Percentiles rank a stretch among this genome's conserved stretches.
phyloP scores from a whole-genome alignment of 2,888 invertebrate species.

The Drosophila macrospina region DNA sequence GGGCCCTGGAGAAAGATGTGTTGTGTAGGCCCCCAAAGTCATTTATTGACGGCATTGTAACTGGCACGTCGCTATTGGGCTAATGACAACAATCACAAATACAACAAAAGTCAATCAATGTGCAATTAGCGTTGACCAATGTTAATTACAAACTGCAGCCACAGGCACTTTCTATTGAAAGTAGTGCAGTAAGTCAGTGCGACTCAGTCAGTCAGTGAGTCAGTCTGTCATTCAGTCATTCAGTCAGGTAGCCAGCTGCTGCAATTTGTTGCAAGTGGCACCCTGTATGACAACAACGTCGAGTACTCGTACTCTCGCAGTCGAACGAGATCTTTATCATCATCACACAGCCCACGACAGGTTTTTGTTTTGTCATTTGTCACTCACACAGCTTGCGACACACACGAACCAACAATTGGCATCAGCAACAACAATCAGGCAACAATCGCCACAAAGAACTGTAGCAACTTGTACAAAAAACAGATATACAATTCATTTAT shows the following conservation, averaged over 20 bases:
- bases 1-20: conserved; percentile 1
- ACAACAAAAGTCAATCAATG: conserved; percentile 75
- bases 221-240: conserved; percentile 8
- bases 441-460: conserved; percentile 67
- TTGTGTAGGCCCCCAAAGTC: conserved; percentile 25
- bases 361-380: conserved; percentile 85
- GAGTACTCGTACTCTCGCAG: conserved; percentile 5
- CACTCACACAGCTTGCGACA: conserved; percentile 83
- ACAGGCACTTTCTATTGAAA: conserved; percentile 68
- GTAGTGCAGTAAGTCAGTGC: conserved; percentile 70
- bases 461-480: conserved; percentile 71
- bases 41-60: conserved; percentile 46
- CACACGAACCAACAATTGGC: conserved; percentile 58
- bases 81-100: conserved; percentile 61
- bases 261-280: conserved; percentile 76
- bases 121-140: conserved; percentile 72
- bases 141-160: conserved; percentile 59
- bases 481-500: conserved; percentile 73
- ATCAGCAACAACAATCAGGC: conserved; percentile 28
- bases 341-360: conserved; percentile 83
- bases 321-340: conserved; percentile 72
- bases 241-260: conserved; percentile 50
- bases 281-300: conserved; percentile 65
- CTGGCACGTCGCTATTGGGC: conserved; percentile 51
- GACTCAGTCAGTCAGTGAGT: conserved; percentile 13